Evolutionary conservation across 1,140 invertebrate genomes (phyloP).

Genomic region (Drosophila bocki): DNA sequence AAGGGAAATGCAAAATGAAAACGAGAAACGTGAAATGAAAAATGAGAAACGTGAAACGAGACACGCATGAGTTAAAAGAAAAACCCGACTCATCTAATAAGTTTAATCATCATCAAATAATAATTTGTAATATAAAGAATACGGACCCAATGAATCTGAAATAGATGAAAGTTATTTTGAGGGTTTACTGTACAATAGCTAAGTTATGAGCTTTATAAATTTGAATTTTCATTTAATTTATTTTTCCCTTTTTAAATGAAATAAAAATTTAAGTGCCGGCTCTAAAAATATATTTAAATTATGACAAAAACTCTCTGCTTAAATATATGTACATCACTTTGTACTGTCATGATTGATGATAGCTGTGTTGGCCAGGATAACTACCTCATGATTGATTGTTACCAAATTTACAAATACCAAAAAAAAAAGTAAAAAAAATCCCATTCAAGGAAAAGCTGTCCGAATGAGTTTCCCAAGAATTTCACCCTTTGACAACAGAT

Average conservation of each 20-base stretch:
- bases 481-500: slow-evolving; percentile 3
- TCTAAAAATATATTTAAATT: neutral
- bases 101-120: slow-evolving; percentile 58
- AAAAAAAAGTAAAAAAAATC: neutral
- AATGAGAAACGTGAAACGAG: slow-evolving; percentile 1
- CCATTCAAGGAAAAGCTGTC: neutral
- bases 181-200: neutral
- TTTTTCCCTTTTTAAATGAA: neutral
- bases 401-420: neutral
- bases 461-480: neutral
- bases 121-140: slow-evolving; percentile 30
- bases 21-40: neutral
- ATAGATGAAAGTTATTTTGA: neutral
- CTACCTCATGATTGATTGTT: slow-evolving; percentile 15
- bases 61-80: slow-evolving; percentile 3
- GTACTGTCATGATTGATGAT: slow-evolving; percentile 6
- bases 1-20: neutral
- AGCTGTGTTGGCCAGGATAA: slow-evolving; percentile 1
- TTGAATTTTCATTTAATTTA: too few species aligned
- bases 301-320: neutral
- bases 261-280: neutral
- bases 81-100: slow-evolving; percentile 19
- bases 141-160: slow-evolving; percentile 19
- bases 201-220: neutral
- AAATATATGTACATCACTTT: neutral